Conservation (phyloP, 92 coral and sea anemone species). For the Epizoanthus stellaris region DNA sequence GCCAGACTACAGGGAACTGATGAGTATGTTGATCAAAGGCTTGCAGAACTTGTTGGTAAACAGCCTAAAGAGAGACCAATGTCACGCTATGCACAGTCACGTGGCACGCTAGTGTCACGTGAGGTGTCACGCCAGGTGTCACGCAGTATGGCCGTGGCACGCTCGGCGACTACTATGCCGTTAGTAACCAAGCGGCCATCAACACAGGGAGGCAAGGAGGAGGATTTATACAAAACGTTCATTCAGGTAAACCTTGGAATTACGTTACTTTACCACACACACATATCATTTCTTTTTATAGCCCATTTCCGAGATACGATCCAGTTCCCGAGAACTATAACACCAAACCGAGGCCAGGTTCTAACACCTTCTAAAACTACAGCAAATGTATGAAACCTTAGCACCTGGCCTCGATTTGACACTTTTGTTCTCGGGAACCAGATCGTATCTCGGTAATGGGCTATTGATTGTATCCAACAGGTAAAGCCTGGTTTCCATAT, state of each 20-base stretch:
- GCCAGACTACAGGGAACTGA: conserved; percentile 96
- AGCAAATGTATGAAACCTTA: too few relatives aligned
- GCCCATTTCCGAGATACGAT: too few relatives aligned
- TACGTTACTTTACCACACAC: background rate
- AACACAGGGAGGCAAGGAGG: conserved; percentile 57
- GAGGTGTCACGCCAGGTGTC: conserved; percentile 86
- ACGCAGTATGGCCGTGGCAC: conserved; percentile 92
- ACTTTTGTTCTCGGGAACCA: too few relatives aligned
- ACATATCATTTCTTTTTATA: too few relatives aligned
- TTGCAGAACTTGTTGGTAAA: conserved; percentile 81
- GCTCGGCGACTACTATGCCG: conserved; percentile 90
- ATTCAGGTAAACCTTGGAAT: conserved; percentile 73
- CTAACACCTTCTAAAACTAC: too few relatives aligned
- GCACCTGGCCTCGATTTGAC: background rate
- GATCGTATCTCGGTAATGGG: too few relatives aligned
- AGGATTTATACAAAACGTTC: conserved; percentile 87
- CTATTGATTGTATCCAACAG: too few relatives aligned
- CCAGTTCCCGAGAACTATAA: too few relatives aligned
- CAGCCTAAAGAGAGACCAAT: conserved; percentile 78
- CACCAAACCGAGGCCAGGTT: too few relatives aligned
- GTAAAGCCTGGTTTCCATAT: too few relatives aligned
- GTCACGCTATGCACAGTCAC: conserved; percentile 95
- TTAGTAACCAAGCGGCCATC: conserved; percentile 72
- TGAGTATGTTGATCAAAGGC: conserved; percentile 84
- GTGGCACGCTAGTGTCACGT: conserved; percentile 84